phyloP scores from a whole-genome alignment of 1,140 invertebrate genomes.

The Aethina tumida region DNA sequence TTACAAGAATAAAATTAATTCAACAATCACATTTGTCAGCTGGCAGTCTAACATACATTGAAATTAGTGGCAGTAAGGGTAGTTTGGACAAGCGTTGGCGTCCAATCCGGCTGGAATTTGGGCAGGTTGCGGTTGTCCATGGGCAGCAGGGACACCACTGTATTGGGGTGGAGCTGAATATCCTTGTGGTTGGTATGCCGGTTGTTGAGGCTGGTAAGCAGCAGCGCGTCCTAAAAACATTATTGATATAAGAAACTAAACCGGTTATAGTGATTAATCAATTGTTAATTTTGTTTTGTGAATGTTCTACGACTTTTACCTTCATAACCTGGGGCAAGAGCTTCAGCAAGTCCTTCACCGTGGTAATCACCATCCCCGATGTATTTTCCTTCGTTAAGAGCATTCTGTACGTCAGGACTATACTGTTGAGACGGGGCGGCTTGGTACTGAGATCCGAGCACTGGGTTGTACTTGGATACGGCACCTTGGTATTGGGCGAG shows the following conservation, averaged over 20 bases:
- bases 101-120: constrained; percentile 43
- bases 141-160: no score
- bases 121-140: constrained; percentile 18
- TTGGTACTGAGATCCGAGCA: constrained; percentile 20
- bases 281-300: no score
- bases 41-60: constrained; percentile 20
- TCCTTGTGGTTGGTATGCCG: no score
- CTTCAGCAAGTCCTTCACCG: constrained; percentile 39
- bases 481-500: constrained; percentile 10
- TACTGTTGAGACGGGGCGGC: constrained; percentile 33
- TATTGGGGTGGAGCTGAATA: no score
- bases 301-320: no score
- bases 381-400: constrained; percentile 28
- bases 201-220: no score
- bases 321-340: constrained; percentile 28
- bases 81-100: constrained; percentile 46
- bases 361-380: constrained; percentile 33
- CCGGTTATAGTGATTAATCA: no score
- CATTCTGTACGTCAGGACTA: constrained; percentile 26
- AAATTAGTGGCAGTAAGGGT: constrained; percentile 44
- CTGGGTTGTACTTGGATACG: constrained; percentile 18
- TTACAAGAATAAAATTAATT: no score
- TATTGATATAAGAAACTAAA: no score
- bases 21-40: constrained; percentile 30
- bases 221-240: no score